phyloP scores from a whole-genome alignment of 2,797 vertebrate species.

The Tiaroga cobitis region DNA sequence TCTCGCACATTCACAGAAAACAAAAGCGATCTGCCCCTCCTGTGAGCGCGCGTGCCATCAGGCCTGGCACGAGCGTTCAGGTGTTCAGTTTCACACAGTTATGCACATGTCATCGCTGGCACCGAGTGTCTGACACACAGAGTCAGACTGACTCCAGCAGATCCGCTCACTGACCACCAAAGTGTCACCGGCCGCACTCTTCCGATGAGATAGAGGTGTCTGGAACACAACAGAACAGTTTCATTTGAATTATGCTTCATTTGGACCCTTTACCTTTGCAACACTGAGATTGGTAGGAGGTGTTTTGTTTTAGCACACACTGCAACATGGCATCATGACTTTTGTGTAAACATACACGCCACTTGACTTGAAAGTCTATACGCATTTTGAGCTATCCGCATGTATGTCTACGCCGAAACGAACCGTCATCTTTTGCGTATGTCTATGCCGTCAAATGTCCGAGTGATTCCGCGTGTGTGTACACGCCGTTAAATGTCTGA shows the following conservation, averaged over 20 bases:
- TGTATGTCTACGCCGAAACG: too few relatives aligned
- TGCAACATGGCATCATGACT: too few relatives aligned
- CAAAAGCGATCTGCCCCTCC: not conserved
- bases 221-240: not conserved
- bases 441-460: too few relatives aligned
- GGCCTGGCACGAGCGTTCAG: constrained; percentile 22
- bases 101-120: constrained; percentile 31
- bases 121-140: not conserved
- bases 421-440: too few relatives aligned
- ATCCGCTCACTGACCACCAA: not conserved
- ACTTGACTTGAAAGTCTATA: too few relatives aligned
- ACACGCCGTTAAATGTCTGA: too few relatives aligned
- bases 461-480: too few relatives aligned
- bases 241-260: constrained; percentile 23
- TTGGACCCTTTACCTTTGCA: constrained; percentile 20
- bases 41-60: not conserved
- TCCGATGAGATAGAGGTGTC: not conserved
- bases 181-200: not conserved
- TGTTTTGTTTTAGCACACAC: not conserved
- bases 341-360: too few relatives aligned
- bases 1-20: not conserved
- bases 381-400: too few relatives aligned
- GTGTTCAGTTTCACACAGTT: constrained; percentile 43
- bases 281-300: not conserved
- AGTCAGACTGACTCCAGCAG: constrained; percentile 37